Percentiles rank a stretch among this genome's conserved stretches.
Evolutionary conservation across 2,888 invertebrate species (phyloP).

Genomic region (Lycocerus yunnanus): DNA sequence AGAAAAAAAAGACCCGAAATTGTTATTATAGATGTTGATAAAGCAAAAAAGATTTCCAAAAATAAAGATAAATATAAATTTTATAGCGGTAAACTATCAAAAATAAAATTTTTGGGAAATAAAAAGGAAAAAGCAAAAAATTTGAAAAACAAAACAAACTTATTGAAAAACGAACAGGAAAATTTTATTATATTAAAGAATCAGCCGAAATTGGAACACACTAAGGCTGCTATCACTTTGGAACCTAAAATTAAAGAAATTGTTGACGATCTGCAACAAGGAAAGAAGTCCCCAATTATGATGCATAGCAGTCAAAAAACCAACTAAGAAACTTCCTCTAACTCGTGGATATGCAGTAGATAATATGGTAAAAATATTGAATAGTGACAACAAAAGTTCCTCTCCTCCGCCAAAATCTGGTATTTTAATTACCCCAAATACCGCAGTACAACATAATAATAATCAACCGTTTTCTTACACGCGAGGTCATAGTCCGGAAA

Average conservation of each 20-base stretch:
- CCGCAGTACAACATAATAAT: slow-evolving; percentile 67
- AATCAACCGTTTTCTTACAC: slow-evolving; percentile 85
- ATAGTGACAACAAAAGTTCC: slow-evolving; percentile 71
- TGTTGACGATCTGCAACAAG: slow-evolving; percentile 57
- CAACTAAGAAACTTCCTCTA: slow-evolving; percentile 69
- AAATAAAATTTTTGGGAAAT: slow-evolving; percentile 39
- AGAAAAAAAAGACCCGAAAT: slow-evolving; percentile 41
- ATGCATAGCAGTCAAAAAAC: slow-evolving; percentile 75
- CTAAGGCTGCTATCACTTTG: background rate
- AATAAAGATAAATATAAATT: slow-evolving; percentile 41
- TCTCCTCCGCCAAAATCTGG: slow-evolving; percentile 65
- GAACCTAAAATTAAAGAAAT: slow-evolving; percentile 58
- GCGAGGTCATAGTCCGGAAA: slow-evolving; percentile 59
- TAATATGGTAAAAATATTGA: slow-evolving; percentile 75
- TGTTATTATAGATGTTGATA: slow-evolving; percentile 54
- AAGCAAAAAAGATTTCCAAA: slow-evolving; percentile 49
- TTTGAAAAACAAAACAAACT: slow-evolving; percentile 24
- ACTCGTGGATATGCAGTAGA: slow-evolving; percentile 76
- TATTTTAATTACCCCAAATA: slow-evolving; percentile 62
- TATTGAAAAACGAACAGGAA: slow-evolving; percentile 34
- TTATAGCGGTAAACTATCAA: slow-evolving; percentile 14
- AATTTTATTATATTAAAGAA: background rate
- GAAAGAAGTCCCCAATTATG: slow-evolving; percentile 59
- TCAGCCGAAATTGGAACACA: background rate
- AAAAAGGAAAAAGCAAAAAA: slow-evolving; percentile 34